A percentile compares a stretch with the other conserved stretches of the same genome.
phyloP scores from a whole-genome alignment of 2,113 vertebrate genomes.

The Fulica atra region DNA sequence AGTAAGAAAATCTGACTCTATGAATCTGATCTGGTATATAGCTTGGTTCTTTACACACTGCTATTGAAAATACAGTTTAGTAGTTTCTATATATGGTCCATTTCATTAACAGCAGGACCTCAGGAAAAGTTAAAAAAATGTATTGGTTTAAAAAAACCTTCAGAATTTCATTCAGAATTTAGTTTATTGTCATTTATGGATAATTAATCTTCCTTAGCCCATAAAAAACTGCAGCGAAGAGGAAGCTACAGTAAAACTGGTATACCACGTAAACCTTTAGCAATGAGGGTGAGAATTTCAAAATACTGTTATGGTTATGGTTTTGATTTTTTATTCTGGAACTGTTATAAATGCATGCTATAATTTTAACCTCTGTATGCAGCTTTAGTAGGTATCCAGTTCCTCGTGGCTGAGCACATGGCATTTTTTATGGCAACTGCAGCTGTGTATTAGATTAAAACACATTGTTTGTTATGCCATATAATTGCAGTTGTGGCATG shows the following conservation, averaged over 20 bases:
- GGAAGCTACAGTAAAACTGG: not conserved
- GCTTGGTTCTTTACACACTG: not conserved
- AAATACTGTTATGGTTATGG: not conserved
- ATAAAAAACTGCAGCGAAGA: not conserved
- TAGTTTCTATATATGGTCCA: not conserved
- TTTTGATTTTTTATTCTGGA: constrained; percentile 17
- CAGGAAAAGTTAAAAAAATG: not conserved
- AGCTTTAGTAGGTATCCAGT: not conserved
- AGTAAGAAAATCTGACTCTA: not conserved
- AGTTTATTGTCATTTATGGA: not conserved
- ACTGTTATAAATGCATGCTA: constrained; percentile 31
- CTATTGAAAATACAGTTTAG: not conserved
- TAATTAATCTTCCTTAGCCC: not conserved
- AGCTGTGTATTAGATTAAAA: constrained; percentile 48
- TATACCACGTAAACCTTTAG: not conserved
- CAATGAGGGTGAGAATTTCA: not conserved
- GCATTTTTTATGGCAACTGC: constrained; percentile 3
- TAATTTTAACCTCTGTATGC: not conserved
- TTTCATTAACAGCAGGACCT: not conserved
- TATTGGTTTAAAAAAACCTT: not conserved
- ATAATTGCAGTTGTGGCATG: constrained; percentile 28
- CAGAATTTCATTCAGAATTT: not conserved
- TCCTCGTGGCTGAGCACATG: not conserved
- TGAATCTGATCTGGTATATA: not conserved
- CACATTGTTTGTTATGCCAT: constrained; percentile 4